Conservation (phyloP, 2,113 vertebrate species). For the Lycaon pictus region DNA sequence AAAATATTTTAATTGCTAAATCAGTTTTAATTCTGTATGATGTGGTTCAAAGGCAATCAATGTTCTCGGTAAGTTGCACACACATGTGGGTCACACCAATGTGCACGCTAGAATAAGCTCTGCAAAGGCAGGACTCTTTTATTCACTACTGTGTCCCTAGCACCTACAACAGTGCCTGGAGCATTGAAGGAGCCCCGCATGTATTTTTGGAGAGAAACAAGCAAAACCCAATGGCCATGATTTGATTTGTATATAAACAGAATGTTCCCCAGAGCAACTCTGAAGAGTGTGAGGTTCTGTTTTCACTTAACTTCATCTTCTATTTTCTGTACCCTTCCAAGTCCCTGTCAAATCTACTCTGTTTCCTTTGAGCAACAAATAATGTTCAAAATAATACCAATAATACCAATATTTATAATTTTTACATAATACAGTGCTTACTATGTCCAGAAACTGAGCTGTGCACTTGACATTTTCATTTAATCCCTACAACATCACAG, state of each 20-base stretch:
- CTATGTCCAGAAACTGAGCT: not conserved
- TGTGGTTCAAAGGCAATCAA: not conserved
- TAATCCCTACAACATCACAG: not conserved
- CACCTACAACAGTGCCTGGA: not conserved
- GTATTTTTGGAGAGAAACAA: not conserved
- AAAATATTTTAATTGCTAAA: not conserved
- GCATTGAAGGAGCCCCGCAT: not conserved
- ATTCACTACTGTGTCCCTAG: not conserved
- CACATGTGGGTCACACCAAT: not conserved
- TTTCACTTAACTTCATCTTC: not conserved
- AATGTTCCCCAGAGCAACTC: not conserved
- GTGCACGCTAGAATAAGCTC: not conserved
- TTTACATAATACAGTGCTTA: not conserved
- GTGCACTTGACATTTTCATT: not conserved
- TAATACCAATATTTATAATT: not conserved
- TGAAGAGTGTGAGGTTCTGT: not conserved
- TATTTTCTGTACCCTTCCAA: not conserved
- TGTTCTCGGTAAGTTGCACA: not conserved
- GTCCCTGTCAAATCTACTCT: not conserved
- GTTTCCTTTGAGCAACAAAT: not conserved
- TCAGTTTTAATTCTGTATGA: not conserved
- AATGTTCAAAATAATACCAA: not conserved
- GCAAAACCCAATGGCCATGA: not conserved
- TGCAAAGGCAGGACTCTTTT: not conserved
- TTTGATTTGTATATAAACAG: not conserved